phyloP scores from a whole-genome alignment of 2,113 vertebrate genomes.

The Eclectus roratus region DNA sequence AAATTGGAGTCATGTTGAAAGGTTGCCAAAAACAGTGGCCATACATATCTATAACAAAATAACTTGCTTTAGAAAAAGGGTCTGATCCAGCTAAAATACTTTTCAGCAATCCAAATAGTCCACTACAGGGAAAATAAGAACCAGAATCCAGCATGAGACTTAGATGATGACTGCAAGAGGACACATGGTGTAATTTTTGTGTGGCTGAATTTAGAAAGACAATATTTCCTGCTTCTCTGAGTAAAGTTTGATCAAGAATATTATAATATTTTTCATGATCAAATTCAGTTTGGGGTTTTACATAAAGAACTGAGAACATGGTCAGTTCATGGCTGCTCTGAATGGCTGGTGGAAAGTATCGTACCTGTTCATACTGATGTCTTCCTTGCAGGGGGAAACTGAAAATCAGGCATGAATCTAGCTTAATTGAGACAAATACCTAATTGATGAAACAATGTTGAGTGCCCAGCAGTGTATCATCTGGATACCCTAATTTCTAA shows the following conservation, averaged over 20 bases:
- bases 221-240: not conserved
- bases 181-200: not conserved
- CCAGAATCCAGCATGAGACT: not conserved
- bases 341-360: not conserved
- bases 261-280: not conserved
- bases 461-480: not conserved
- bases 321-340: not conserved
- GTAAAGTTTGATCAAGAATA: not conserved
- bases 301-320: not conserved
- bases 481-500: not conserved
- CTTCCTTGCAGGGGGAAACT: not conserved
- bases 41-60: not conserved
- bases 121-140: not conserved
- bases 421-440: not conserved
- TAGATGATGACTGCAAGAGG: not conserved
- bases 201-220: not conserved
- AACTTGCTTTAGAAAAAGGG: not conserved
- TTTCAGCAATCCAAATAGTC: not conserved
- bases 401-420: not conserved
- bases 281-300: not conserved
- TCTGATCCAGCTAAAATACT: not conserved
- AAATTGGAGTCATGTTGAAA: not conserved
- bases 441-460: not conserved
- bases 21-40: not conserved
- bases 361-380: not conserved